Evolutionary conservation across 2,113 vertebrate genomes (phyloP).

Genomic region (Scopus umbretta): DNA sequence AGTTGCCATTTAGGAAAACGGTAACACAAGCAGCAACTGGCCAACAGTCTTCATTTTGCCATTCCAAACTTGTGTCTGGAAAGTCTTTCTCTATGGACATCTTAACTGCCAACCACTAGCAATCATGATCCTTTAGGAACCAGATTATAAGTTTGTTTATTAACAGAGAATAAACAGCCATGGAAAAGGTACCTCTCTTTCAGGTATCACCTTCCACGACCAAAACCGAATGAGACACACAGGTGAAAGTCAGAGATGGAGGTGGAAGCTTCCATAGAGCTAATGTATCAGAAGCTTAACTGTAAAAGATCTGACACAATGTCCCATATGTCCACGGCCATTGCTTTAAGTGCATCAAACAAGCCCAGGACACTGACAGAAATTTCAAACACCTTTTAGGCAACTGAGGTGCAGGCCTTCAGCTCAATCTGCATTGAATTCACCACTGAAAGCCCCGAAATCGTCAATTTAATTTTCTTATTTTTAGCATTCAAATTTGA

Average conservation of each 20-base stretch:
- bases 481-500: not conserved
- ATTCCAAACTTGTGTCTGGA: not conserved
- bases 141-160: not conserved
- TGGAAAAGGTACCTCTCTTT: not conserved
- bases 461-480: not conserved
- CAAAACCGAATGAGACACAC: not conserved
- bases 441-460: accelerated
- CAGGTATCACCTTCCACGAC: not conserved
- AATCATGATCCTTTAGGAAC: not conserved
- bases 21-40: not conserved
- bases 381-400: not conserved
- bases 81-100: not conserved
- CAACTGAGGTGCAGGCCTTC: not conserved
- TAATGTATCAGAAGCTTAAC: not conserved
- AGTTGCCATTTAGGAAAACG: not conserved
- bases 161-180: not conserved
- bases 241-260: not conserved
- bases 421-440: not conserved
- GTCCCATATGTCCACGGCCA: not conserved
- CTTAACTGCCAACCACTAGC: not conserved
- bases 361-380: not conserved
- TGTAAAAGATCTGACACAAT: not conserved
- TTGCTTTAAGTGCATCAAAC: not conserved
- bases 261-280: not conserved
- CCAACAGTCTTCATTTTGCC: not conserved